Evolutionary conservation across 1,140 invertebrate genomes (phyloP).

Genomic region (Phortica variegata): DNA sequence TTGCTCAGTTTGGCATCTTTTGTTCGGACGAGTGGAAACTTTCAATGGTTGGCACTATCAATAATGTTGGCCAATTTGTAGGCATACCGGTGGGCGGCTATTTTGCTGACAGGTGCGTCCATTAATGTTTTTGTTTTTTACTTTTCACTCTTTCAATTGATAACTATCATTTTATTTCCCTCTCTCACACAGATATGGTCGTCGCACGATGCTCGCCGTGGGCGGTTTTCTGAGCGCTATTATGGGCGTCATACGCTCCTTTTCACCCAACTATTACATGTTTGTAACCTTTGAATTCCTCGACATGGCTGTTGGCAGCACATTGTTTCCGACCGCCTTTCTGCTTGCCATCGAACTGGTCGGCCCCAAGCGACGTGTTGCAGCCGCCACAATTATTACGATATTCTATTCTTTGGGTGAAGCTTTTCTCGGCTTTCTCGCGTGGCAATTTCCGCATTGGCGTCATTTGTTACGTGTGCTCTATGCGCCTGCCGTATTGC

Average conservation of each 20-base stretch:
- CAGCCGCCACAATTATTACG: conserved; percentile 72
- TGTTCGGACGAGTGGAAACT: conserved; percentile 69
- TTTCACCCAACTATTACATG: conserved; percentile 66
- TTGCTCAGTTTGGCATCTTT: conserved; percentile 60
- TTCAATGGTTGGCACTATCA: conserved; percentile 70
- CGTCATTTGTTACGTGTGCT: conserved; percentile 66
- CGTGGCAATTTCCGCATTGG: conserved; percentile 72
- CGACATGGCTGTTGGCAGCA: conserved; percentile 64
- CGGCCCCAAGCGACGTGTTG: conserved; percentile 70
- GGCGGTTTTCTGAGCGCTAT: conserved; percentile 62
- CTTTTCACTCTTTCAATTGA: background rate
- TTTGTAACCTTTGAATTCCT: conserved; percentile 68
- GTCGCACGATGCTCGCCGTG: conserved; percentile 64
- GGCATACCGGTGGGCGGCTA: conserved; percentile 68
- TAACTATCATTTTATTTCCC: background rate
- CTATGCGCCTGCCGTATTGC: conserved; percentile 68
- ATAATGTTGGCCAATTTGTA: conserved; percentile 71
- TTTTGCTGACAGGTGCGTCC: conserved; percentile 66
- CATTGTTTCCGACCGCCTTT: conserved; percentile 66
- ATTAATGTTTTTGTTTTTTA: background rate
- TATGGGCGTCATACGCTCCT: conserved; percentile 65
- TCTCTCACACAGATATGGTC: conserved; percentile 62
- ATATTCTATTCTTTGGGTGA: conserved; percentile 72
- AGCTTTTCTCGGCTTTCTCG: conserved; percentile 66
- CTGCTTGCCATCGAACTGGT: conserved; percentile 74